Percentiles rank a stretch among this genome's conserved stretches.
Evolutionary conservation across 2,797 vertebrate species (phyloP).

Genomic region (Oophaga sylvatica): DNA sequence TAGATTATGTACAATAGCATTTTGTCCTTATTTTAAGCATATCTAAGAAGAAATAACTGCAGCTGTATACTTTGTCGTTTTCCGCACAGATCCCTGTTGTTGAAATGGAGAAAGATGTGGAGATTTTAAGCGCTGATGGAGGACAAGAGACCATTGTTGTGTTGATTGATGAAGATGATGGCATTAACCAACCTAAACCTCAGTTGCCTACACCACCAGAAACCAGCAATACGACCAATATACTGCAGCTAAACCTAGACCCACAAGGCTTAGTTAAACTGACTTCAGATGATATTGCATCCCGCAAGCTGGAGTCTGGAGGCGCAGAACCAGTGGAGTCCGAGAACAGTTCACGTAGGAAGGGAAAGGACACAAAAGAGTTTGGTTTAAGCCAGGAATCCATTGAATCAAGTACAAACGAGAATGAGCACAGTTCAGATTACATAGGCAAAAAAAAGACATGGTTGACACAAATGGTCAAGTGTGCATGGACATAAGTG

Average conservation of each 20-base stretch:
- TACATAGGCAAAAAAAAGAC: not conserved
- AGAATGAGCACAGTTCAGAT: not conserved
- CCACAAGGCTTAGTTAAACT: not conserved
- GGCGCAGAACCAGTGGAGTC: not conserved
- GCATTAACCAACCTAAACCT: not conserved
- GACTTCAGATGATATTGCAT: not conserved
- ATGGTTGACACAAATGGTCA: not conserved
- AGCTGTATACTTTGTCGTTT: not conserved
- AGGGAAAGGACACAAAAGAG: not conserved
- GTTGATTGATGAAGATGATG: not conserved
- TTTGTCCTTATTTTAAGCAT: not conserved
- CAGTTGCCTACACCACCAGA: not conserved
- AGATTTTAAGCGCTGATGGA: not conserved
- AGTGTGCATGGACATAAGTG: not conserved
- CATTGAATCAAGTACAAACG: not conserved
- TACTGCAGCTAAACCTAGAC: not conserved
- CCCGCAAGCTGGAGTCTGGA: not conserved
- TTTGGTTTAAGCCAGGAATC: not conserved
- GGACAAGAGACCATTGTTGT: not conserved
- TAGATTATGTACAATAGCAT: not conserved
- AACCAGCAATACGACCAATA: not conserved
- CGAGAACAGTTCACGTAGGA: not conserved
- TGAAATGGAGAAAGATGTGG: conserved; percentile 31
- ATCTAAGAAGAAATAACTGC: not conserved
- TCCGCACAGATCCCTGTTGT: not conserved